Base-by-base conservation (phyloP, 2,888 invertebrate genomes). In the Altica lythri region DNA sequence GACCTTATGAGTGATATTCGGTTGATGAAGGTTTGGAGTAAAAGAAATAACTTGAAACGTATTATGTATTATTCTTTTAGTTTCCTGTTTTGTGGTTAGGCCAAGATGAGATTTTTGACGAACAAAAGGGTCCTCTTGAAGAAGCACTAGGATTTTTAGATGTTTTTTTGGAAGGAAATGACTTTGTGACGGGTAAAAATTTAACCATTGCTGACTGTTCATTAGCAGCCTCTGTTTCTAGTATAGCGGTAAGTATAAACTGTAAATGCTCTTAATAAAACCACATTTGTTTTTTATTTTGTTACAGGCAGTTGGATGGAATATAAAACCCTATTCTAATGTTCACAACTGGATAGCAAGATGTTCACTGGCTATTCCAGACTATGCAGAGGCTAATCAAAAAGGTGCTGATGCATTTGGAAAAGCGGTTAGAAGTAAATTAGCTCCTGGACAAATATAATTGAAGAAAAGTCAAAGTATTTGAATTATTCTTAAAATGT, bases 181-280 rank as follows among this genome's bases (percentile, higher is more conserved):
- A 82, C 59, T 87, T 83, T 80, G 81, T 83, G 19, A 81, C 84
- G 16, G 86, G 86, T 4, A 78, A 83, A 35, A 73, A 79, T 40
- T 72, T 81, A 25, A 86, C 86, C 9, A 80, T 87, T 55, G 87
- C 87, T 25, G 87, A 88, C 68, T 81, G 83, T 61, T 78, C 80
- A 4, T 78, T 83, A 49, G 79, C 80, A 52, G 80, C 85, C 10
- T 81, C 83, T 3, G 37, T 83, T 14, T 78, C 82, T 3, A 80
- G 78, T 62, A 79, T 83, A 66, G 72, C 80, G 66, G 84, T 84
- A 76, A 77, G 79, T 68, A 48, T 50, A 43, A 42, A 14, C 40
- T 19, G 13, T 5, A 5, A 19, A 19, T 19, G 6, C 6, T 19
- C 6, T 19, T 19, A 6, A 19, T 19, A 22, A 19, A n/a, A 44